Evolutionary conservation across 2,113 vertebrate genomes (phyloP).

Genomic region (Aix galericulata): DNA sequence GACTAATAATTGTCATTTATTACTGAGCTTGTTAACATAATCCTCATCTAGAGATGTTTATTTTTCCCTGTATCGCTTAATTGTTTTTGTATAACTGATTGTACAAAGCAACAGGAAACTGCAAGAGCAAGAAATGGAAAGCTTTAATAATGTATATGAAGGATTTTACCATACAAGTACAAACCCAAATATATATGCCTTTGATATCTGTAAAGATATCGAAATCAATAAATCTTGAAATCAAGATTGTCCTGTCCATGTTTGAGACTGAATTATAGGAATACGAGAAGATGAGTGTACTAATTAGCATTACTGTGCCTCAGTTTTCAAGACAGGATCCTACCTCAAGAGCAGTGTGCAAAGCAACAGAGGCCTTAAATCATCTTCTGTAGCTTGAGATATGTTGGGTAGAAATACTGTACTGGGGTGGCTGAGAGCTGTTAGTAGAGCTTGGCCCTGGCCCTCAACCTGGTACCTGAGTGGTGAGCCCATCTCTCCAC

Average conservation of each 20-base stretch:
- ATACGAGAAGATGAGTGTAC: not conserved
- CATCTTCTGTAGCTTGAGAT: not conserved
- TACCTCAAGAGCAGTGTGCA: not conserved
- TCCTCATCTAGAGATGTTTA: not conserved
- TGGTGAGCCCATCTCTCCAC: not conserved
- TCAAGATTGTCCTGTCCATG: not conserved
- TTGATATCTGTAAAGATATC: not conserved
- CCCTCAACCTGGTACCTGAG: too few relatives aligned
- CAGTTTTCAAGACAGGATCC: not conserved
- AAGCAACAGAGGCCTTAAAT: not conserved
- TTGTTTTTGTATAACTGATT: not conserved
- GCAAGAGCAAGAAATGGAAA: not conserved
- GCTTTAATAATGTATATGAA: not conserved
- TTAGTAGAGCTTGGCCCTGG: too few relatives aligned
- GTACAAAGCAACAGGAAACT: not conserved
- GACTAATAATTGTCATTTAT: constrained; percentile 6
- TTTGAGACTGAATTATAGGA: not conserved
- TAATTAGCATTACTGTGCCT: rapidly evolving
- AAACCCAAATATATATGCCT: rapidly evolving
- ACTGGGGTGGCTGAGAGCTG: too few relatives aligned
- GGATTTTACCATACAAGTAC: not conserved
- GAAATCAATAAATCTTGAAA: not conserved
- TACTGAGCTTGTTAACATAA: not conserved
- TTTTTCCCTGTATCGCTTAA: not conserved
- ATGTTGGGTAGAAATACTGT: not conserved